These are phyloP conservation scores for Tonatia bakeri DNA, from an alignment of 2,113 vertebrate genomes.

Conservation along the genomic window DNA sequence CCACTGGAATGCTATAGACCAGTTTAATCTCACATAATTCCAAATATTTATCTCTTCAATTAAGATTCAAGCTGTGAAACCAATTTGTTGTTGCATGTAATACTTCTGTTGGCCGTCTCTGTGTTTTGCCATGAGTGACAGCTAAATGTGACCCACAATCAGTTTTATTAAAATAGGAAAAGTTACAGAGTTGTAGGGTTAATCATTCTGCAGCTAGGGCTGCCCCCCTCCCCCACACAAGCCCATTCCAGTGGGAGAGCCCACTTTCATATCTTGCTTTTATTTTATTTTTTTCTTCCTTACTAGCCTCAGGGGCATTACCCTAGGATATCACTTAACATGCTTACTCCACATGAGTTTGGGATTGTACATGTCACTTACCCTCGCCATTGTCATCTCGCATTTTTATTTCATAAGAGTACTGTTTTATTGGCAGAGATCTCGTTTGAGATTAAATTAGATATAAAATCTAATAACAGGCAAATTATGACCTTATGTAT, in stretches of 20 bases:
- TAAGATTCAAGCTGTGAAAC: background rate
- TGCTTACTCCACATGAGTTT: background rate
- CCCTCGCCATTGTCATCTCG: background rate
- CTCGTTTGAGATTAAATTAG: background rate
- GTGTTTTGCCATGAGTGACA: background rate
- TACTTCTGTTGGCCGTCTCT: background rate
- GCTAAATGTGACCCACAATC: background rate
- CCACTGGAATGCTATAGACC: background rate
- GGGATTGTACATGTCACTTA: background rate
- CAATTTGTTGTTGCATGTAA: background rate
- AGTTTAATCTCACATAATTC: background rate
- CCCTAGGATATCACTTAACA: background rate
- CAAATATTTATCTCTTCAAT: background rate
- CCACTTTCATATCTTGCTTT: background rate
- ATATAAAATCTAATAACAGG: background rate
- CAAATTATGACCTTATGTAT: background rate
- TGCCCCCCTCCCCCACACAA: accelerated
- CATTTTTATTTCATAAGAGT: conserved; percentile 20
- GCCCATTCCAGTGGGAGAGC: background rate
- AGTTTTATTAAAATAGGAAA: background rate
- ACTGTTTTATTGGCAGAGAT: background rate
- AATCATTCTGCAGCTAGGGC: background rate
- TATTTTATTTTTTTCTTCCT: background rate
- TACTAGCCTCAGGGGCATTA: background rate
- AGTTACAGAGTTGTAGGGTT: background rate